phyloP scores from a whole-genome alignment of 2,888 invertebrate species.

The Drosophila anomalata region DNA sequence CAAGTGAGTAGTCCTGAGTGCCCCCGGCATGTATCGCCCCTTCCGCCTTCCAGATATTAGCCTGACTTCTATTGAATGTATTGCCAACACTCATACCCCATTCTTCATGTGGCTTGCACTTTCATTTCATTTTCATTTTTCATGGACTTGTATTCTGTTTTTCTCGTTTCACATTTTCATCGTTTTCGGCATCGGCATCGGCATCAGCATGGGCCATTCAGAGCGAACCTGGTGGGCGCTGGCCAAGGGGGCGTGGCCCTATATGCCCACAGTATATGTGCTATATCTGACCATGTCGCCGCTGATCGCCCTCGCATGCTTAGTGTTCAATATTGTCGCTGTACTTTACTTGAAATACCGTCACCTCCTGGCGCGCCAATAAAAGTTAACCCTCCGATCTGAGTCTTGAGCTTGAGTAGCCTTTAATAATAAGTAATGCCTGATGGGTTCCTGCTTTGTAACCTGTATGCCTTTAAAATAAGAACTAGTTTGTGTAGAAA shows the following conservation, averaged over 20 bases:
- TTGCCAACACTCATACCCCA: constrained; percentile 5
- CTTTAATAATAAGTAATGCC: not conserved
- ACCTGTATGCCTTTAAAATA: no score
- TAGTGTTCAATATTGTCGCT: constrained; percentile 79
- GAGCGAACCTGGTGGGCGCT: constrained; percentile 73
- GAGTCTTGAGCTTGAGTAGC: constrained; percentile 7
- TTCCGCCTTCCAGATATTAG: not conserved
- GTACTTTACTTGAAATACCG: constrained; percentile 75
- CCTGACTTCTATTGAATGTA: constrained; percentile 19
- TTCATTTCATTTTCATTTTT: constrained; percentile 25
- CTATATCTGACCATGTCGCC: constrained; percentile 82
- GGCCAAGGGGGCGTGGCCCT: constrained; percentile 81
- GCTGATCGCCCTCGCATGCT: constrained; percentile 81
- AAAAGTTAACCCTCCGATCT: constrained; percentile 11
- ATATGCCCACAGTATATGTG: constrained; percentile 81
- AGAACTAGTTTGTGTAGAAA: no score
- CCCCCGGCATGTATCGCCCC: constrained; percentile 4
- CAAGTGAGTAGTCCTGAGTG: constrained; percentile 81
- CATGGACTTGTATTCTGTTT: constrained; percentile 41
- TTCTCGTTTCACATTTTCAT: constrained; percentile 50
- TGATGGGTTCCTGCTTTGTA: not conserved
- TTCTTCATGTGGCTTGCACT: constrained; percentile 1
- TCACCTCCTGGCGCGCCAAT: constrained; percentile 63
- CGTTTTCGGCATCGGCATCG: not conserved
- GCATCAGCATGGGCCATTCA: constrained; percentile 55